phyloP scores from a whole-genome alignment of 2,113 vertebrate species.

The Herpetotheres cachinnans region DNA sequence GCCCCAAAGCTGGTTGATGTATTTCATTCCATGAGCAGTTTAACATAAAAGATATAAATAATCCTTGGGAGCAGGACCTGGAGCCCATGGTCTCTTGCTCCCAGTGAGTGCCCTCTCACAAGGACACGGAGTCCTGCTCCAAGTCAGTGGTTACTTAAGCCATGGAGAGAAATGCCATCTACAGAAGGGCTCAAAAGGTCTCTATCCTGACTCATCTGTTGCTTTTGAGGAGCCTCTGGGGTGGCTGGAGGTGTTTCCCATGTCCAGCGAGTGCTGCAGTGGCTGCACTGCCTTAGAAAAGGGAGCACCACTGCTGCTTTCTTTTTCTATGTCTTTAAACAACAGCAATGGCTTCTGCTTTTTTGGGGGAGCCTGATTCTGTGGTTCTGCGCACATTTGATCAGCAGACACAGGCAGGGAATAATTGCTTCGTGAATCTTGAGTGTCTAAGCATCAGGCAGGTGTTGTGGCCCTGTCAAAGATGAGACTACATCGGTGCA shows the following conservation, averaged over 20 bases:
- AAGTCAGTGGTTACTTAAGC: neutral
- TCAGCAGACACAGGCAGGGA: neutral
- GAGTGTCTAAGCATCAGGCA: neutral
- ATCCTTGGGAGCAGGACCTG: neutral
- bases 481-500: neutral
- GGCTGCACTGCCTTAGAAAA: neutral
- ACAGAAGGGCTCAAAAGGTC: neutral
- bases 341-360: neutral
- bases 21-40: neutral
- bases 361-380: neutral
- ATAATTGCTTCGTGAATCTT: neutral
- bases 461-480: neutral
- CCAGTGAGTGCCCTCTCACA: neutral
- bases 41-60: neutral
- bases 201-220: neutral
- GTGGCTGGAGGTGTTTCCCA: neutral
- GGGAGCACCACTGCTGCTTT: neutral
- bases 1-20: neutral
- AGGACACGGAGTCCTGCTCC: neutral
- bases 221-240: neutral
- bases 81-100: rapidly evolving
- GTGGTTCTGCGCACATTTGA: neutral
- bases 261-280: rapidly evolving
- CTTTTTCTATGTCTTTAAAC: neutral
- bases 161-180: neutral